These are phyloP conservation scores for Oostethus manadensis DNA, from an alignment of 2,113 vertebrate genomes.

Conservation along the genomic window DNA sequence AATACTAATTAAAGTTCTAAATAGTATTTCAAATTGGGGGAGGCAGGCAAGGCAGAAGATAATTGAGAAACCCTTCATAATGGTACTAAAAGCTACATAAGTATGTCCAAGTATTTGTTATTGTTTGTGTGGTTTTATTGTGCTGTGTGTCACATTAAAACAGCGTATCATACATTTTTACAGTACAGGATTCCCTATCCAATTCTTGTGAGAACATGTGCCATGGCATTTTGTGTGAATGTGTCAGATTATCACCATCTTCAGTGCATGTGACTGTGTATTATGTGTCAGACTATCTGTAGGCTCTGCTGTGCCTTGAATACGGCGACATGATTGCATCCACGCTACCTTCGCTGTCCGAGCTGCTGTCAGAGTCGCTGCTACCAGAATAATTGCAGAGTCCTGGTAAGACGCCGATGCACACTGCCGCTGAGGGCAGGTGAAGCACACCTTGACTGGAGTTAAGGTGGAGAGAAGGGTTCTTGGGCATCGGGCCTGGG, in stretches of 20 bases:
- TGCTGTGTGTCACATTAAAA: no score
- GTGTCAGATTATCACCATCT: not conserved
- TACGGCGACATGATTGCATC: conserved; percentile 77
- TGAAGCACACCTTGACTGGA: conserved; percentile 70
- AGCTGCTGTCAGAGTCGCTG: conserved; percentile 97
- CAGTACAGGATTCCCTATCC: not conserved
- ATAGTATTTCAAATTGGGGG: no score
- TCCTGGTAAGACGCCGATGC: conserved; percentile 92
- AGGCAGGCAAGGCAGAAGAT: no score
- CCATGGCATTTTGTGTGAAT: not conserved
- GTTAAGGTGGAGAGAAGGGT: conserved; percentile 31
- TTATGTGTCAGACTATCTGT: conserved; percentile 62
- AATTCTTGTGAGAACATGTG: not conserved
- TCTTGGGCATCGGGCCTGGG: conserved; percentile 25
- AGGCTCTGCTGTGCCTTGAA: conserved; percentile 58
- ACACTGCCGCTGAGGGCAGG: conserved; percentile 88
- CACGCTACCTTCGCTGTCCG: conserved; percentile 92
- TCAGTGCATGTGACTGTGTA: conserved; percentile 22
- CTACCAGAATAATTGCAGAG: conserved; percentile 91
- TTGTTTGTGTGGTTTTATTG: no score
- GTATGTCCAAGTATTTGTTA: no score
- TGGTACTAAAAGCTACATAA: no score
- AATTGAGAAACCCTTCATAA: no score
- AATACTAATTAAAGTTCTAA: no score
- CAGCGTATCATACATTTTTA: not conserved